Evolutionary conservation across 1,140 invertebrate species (phyloP), one percentile per base, ranked within the genome.

Genomic region (Drosophila truncata): DNA sequence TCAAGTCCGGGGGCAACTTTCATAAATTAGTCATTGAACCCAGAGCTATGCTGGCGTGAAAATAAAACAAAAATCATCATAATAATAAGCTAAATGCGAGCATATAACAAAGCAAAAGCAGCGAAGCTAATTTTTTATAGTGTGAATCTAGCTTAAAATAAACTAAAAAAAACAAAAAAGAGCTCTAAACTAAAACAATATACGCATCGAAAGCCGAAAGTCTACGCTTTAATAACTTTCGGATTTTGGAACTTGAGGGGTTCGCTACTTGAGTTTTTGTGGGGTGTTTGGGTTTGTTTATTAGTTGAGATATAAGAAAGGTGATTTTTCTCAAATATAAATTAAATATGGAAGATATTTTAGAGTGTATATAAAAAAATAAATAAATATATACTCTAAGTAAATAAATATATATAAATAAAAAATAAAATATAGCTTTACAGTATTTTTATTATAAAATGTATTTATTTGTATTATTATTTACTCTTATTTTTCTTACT

Each of bases 1-100:
- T 52, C 77, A 85, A 82, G 67, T 85, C 69, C 27, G 27, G 59
- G 69, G 71, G 42, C 59, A 84, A 84, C 84, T 88, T 87, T 88
- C 84, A 88, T 87, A 87, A 87, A 87, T 87, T 87, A 87, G 84
- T 80, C 84, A 87, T 87, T 87, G 84, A 87, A 87, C 84, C 65
- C 72, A 59, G 42, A 37, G 61, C 60, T 76, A 67, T 61, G 70
- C 33, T 31, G 64, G 62, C 74, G 41, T 46, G 35, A 49, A 74
- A 41, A 41, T 33, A 52, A 29, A 37, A 73, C 29, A 18, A 76
- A 52, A 76, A 76, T 76, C 31, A 42, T 60, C 47, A 55, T 67
- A 69, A 80, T 76, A 80, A 71, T 78, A 77, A 77, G 63, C 83
- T 85, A 79, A 85, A 86, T 72, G 65, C 82, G 66, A 71, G 59